Conservation (phyloP, 2,888 invertebrate species). For the Gasteruption jaculator region DNA sequence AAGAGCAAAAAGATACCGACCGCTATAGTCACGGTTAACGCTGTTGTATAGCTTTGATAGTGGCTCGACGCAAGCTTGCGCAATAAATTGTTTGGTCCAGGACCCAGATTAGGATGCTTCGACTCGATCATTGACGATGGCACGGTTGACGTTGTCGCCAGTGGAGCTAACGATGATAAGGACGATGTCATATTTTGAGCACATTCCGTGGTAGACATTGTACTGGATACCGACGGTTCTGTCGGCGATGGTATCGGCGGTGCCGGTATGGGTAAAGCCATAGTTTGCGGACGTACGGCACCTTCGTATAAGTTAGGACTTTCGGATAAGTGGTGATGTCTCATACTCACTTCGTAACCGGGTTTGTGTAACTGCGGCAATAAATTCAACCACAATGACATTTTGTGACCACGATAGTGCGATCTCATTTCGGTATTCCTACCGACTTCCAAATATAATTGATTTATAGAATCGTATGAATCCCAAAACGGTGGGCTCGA, state of each 20-base stretch:
- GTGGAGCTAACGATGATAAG: constrained; percentile 31
- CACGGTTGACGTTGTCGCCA: constrained; percentile 40
- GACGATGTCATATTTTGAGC: constrained; percentile 57
- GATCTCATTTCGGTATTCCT: constrained; percentile 69
- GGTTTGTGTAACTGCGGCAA: constrained; percentile 87
- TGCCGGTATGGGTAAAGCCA: constrained; percentile 61
- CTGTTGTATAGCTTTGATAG: constrained; percentile 85
- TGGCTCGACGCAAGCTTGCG: constrained; percentile 76
- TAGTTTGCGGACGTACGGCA: constrained; percentile 70
- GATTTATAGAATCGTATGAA: constrained; percentile 85
- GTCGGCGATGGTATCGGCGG: constrained; percentile 55
- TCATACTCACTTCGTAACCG: constrained; percentile 80
- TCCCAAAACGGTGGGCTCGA: constrained; percentile 77
- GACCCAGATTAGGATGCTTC: constrained; percentile 50
- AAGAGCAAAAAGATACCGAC: constrained; percentile 79
- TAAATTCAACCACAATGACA: constrained; percentile 88
- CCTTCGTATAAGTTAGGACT: constrained; percentile 56
- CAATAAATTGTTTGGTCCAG: constrained; percentile 67
- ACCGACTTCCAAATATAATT: constrained; percentile 71
- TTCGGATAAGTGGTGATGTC: constrained; percentile 83
- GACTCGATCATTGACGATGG: constrained; percentile 26
- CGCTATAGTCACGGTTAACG: constrained; percentile 81
- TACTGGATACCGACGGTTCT: constrained; percentile 39
- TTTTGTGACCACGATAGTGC: constrained; percentile 91
- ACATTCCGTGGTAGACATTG: constrained; percentile 65